phyloP scores from a whole-genome alignment of 2,888 invertebrate genomes.

The Drosophila yooni region DNA sequence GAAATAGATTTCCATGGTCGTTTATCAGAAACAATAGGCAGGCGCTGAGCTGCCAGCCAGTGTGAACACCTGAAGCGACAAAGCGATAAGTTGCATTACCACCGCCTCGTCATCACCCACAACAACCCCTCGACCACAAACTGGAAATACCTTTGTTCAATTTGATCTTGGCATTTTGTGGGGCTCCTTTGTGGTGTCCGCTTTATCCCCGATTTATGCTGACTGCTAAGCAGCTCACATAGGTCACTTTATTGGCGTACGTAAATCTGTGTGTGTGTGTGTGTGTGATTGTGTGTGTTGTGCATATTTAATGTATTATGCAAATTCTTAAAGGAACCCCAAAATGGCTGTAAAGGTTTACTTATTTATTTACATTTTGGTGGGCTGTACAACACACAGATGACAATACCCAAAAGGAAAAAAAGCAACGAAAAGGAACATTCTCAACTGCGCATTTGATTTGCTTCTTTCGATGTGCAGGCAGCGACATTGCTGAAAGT shows the following conservation, averaged over 20 bases:
- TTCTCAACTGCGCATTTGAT: constrained; percentile 29
- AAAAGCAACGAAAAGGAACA: constrained; percentile 26
- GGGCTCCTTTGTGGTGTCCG: constrained; percentile 43
- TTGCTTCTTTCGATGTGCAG: constrained; percentile 6
- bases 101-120: neutral
- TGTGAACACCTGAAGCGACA: constrained; percentile 65
- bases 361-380: constrained; percentile 63
- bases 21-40: constrained; percentile 73
- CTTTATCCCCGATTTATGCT: constrained; percentile 56
- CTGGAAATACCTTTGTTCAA: constrained; percentile 47
- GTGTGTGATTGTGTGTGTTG: constrained; percentile 46
- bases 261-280: constrained; percentile 66
- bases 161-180: constrained; percentile 58
- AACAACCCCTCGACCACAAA: neutral
- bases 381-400: constrained; percentile 38
- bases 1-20: constrained; percentile 72
- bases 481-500: constrained; percentile 41
- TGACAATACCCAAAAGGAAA: constrained; percentile 52
- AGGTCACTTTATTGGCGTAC: constrained; percentile 71
- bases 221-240: constrained; percentile 67
- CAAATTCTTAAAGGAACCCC: constrained; percentile 58
- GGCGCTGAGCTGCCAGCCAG: constrained; percentile 44
- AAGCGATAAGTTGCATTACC: constrained; percentile 39
- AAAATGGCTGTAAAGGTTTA: constrained; percentile 65
- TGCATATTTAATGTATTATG: constrained; percentile 80